Conservation (phyloP, 2,113 vertebrate genomes). For the Helogale parvula region DNA sequence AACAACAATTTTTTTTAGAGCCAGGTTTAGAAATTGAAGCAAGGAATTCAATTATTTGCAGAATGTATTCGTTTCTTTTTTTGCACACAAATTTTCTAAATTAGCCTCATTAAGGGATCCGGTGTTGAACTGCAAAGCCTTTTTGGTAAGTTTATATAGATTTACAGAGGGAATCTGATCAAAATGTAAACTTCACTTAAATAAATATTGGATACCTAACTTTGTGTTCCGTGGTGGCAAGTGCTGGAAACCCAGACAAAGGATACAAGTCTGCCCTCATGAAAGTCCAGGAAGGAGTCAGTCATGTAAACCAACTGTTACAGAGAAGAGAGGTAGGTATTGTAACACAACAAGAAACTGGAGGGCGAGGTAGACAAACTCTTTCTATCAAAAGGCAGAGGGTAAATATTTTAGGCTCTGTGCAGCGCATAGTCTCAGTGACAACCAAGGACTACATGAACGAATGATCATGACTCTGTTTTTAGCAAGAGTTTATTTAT, state of each 20-base stretch:
- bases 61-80: not conserved
- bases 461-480: not conserved
- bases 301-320: not conserved
- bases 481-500: not conserved
- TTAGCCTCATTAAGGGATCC: not conserved
- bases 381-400: not conserved
- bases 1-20: not conserved
- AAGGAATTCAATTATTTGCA: not conserved
- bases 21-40: not conserved
- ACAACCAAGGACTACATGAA: not conserved
- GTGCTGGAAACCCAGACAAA: not conserved
- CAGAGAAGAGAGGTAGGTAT: not conserved
- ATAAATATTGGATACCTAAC: not conserved
- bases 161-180: not conserved
- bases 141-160: conserved; percentile 1
- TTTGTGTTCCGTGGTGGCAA: not conserved
- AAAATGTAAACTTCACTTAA: conserved; percentile 11
- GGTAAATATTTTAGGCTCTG: not conserved
- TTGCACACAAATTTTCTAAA: not conserved
- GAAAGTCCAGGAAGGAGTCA: not conserved
- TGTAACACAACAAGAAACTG: not conserved
- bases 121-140: not conserved
- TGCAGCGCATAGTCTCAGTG: not conserved
- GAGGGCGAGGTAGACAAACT: not conserved
- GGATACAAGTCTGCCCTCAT: not conserved